Percentiles rank a stretch among this genome's conserved stretches.
phyloP scores from a whole-genome alignment of 2,888 invertebrate genomes.

The Rhamphomyia laevipes region DNA sequence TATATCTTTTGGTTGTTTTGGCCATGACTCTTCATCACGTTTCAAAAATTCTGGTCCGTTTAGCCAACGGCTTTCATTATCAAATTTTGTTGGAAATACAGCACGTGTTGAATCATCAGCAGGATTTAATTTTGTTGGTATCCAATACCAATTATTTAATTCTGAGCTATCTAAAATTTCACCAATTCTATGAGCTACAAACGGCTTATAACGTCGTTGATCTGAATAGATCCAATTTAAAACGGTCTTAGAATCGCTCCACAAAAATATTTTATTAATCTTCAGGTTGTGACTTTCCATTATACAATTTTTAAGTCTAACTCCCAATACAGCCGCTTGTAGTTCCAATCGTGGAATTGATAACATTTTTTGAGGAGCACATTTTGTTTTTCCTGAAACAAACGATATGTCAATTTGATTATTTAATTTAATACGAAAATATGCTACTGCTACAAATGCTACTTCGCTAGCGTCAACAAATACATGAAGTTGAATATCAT shows the following conservation, averaged over 20 bases:
- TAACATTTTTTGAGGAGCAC: conserved; percentile 5
- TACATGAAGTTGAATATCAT: conserved; percentile 7
- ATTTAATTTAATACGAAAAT: too few relatives aligned
- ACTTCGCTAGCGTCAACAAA: conserved; percentile 12
- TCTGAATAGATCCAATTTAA: conserved; percentile 13
- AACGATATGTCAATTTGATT: too few relatives aligned
- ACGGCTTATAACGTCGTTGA: conserved; percentile 15
- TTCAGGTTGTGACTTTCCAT: conserved; percentile 3
- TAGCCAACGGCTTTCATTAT: conserved; percentile 8
- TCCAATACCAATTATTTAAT: conserved; percentile 18
- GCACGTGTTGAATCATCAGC: conserved; percentile 19
- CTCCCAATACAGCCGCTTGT: conserved; percentile 9
- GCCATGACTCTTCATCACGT: conserved; percentile 7
- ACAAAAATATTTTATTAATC: conserved; percentile 3
- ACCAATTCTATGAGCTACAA: conserved; percentile 17
- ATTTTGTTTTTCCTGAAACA: conserved; percentile 10
- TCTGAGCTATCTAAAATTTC: conserved; percentile 14
- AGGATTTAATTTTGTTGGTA: conserved; percentile 15
- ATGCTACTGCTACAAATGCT: too few relatives aligned
- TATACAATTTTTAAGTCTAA: conserved; percentile 6
- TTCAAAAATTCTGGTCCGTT: conserved; percentile 9
- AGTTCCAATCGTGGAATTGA: conserved; percentile 11
- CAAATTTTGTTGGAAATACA: conserved; percentile 5
- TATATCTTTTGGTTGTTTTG: not conserved
- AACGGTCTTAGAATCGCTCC: conserved; percentile 12